A percentile compares a stretch with the other conserved stretches of the same genome.
Evolutionary conservation across 2,113 vertebrate genomes (phyloP).

Genomic region (Verasper variegatus): DNA sequence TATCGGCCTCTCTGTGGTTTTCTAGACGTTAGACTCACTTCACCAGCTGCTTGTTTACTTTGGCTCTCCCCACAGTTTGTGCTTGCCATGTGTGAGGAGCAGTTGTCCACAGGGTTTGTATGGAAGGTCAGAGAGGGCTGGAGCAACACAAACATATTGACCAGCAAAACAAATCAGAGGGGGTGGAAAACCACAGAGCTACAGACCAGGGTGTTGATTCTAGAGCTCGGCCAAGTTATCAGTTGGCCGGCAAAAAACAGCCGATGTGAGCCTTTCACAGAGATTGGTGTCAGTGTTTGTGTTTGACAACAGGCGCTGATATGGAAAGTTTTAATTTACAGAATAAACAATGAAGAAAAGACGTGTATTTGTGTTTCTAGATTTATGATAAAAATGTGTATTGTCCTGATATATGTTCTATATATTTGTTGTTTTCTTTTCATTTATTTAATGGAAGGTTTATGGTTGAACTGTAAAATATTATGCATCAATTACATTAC

Average conservation of each 20-base stretch:
- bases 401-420: too few species aligned
- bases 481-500: too few species aligned
- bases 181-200: not conserved
- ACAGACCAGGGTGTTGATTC: not conserved
- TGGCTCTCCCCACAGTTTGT: not conserved
- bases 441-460: too few species aligned
- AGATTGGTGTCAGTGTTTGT: not conserved
- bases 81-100: not conserved
- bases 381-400: too few species aligned
- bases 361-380: too few species aligned
- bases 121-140: constrained; percentile 4
- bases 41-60: constrained; percentile 36
- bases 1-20: not conserved
- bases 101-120: not conserved
- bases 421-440: too few species aligned
- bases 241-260: too few species aligned
- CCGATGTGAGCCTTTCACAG: not conserved
- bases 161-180: constrained; percentile 38
- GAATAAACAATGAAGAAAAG: too few species aligned
- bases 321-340: too few species aligned
- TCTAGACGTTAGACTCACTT: not conserved
- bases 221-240: not conserved
- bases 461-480: too few species aligned
- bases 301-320: not conserved
- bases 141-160: constrained; percentile 28